Conservation (phyloP, 2,888 invertebrate species). For the Lamproptera curius region DNA sequence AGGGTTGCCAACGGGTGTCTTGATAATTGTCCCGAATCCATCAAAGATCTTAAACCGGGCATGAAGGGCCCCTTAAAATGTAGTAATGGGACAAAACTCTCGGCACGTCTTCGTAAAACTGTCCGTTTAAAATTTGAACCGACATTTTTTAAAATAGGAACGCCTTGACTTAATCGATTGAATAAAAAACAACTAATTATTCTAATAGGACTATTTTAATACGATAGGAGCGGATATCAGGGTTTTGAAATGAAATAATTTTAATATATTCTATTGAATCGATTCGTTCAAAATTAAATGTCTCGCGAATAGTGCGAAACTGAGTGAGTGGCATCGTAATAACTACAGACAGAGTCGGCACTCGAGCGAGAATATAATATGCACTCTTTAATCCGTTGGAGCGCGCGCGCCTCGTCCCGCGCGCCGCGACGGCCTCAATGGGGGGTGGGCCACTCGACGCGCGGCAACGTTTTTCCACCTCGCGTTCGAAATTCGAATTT, state of each 20-base stretch:
- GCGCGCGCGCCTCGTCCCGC: not conserved
- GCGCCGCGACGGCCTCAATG: conserved; percentile 10
- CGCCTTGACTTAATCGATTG: too few relatives aligned
- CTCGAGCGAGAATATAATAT: conserved; percentile 10
- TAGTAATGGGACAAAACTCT: not conserved
- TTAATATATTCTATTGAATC: too few relatives aligned
- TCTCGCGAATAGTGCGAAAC: too few relatives aligned
- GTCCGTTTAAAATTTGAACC: not conserved
- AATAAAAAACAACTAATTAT: too few relatives aligned
- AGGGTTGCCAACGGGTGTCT: not conserved
- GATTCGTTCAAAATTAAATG: too few relatives aligned
- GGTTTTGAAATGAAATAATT: too few relatives aligned
- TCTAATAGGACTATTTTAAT: too few relatives aligned
- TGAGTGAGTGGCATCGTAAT: too few relatives aligned
- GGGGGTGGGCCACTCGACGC: conserved; percentile 6
- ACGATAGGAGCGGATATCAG: too few relatives aligned
- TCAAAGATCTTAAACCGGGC: not conserved
- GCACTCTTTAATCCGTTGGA: conserved; percentile 10
- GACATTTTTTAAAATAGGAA: too few relatives aligned
- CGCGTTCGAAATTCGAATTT: conserved; percentile 11
- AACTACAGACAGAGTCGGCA: not conserved
- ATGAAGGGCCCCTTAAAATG: not conserved
- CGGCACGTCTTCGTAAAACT: not conserved
- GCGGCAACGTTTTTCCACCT: conserved; percentile 13
- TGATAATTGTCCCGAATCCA: not conserved